Conservation (phyloP, 2,113 vertebrate species). For the Eurypyga helias region DNA sequence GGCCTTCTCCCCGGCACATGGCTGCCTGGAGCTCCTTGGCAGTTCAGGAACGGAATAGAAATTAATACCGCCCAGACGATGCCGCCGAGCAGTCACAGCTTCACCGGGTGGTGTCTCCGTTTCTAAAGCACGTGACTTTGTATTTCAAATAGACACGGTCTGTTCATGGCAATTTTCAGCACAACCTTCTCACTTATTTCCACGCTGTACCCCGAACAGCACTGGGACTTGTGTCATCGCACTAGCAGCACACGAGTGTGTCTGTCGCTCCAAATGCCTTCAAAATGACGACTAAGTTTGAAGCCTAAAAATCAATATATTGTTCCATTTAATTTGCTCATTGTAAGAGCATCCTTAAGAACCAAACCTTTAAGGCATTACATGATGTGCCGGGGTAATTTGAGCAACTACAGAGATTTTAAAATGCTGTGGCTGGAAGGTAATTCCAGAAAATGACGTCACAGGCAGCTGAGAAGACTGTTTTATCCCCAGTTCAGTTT, state of each 20-base stretch:
- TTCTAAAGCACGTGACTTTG: not conserved
- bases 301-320: slow-evolving; percentile 45
- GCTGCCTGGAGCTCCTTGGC: not conserved
- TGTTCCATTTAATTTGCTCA: slow-evolving; percentile 14
- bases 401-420: not conserved
- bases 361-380: not conserved
- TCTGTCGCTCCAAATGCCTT: not conserved
- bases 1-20: not conserved
- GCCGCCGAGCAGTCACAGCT: not conserved
- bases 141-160: not conserved
- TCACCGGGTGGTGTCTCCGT: not conserved
- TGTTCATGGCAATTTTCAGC: not conserved
- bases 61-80: not conserved
- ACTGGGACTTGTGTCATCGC: not conserved
- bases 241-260: not conserved
- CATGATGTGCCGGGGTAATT: not conserved
- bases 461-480: not conserved
- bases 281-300: slow-evolving; percentile 1
- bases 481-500: not conserved
- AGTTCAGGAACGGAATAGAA: not conserved
- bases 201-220: not conserved
- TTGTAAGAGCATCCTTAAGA: not conserved
- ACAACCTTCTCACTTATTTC: not conserved
- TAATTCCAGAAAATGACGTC: not conserved
- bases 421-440: not conserved